Conservation (phyloP, 2,113 vertebrate genomes). For the Acanthisitta chloris region DNA sequence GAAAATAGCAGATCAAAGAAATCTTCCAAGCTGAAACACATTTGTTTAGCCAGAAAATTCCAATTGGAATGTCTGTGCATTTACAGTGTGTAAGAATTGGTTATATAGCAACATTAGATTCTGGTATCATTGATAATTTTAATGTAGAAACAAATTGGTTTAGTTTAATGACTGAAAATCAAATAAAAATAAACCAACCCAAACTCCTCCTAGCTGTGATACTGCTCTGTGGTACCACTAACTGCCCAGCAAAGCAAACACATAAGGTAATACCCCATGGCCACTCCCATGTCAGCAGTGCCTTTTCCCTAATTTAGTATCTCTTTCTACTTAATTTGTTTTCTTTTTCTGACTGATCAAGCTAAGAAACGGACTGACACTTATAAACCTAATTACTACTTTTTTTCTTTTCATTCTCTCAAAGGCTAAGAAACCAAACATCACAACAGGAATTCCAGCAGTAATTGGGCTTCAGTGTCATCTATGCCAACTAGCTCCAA, state of each 20-base stretch:
- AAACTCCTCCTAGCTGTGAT: background rate
- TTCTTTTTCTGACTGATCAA: slow-evolving; percentile 7
- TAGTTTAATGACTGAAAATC: background rate
- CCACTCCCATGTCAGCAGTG: background rate
- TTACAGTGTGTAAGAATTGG: background rate
- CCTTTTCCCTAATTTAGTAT: background rate
- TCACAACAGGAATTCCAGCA: background rate
- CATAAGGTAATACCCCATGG: background rate
- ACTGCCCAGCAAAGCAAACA: background rate
- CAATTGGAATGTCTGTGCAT: background rate
- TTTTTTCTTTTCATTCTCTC: background rate
- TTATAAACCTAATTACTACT: slow-evolving; percentile 31
- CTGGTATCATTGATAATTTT: background rate
- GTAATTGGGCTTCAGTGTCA: slow-evolving; percentile 53
- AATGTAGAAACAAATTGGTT: background rate
- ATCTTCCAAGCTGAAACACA: background rate
- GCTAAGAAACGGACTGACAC: slow-evolving; percentile 13
- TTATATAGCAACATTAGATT: background rate
- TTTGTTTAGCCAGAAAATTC: background rate
- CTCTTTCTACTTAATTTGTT: background rate
- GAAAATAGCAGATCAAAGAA: background rate
- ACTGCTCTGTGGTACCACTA: background rate
- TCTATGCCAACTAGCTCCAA: background rate
- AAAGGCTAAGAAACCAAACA: slow-evolving; percentile 1
- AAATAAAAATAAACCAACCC: background rate